Evolutionary conservation across 2,888 invertebrate species (phyloP).

Genomic region (Harpalus rufipes): DNA sequence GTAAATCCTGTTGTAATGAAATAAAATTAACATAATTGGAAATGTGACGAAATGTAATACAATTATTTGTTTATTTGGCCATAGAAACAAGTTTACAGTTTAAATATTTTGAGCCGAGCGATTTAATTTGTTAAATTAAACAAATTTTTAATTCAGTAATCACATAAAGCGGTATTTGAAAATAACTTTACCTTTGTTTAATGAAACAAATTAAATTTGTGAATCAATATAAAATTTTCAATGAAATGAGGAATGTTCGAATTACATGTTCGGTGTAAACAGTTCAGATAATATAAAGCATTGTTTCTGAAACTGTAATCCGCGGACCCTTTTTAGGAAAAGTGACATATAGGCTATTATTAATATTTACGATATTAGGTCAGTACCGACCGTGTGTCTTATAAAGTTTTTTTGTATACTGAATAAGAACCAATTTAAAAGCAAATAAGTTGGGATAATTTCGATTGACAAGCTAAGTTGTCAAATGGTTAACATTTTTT

Average conservation of each 20-base stretch:
- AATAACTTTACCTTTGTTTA: constrained; percentile 18
- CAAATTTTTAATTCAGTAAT: constrained; percentile 24
- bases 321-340: too few relatives aligned
- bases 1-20: constrained; percentile 11
- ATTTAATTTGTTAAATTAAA: constrained; percentile 40
- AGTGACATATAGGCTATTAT: too few relatives aligned
- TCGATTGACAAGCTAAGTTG: too few relatives aligned
- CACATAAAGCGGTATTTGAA: constrained; percentile 10
- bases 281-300: constrained; percentile 7
- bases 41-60: not conserved
- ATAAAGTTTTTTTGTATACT: too few relatives aligned
- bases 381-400: too few relatives aligned
- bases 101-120: constrained; percentile 16
- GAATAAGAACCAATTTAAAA: too few relatives aligned
- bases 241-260: constrained; percentile 24
- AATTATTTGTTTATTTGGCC: constrained; percentile 31
- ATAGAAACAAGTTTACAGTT: not conserved
- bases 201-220: constrained; percentile 33
- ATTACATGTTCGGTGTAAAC: not conserved
- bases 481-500: too few relatives aligned
- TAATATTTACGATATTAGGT: too few relatives aligned
- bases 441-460: too few relatives aligned
- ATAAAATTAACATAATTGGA: constrained; percentile 33
- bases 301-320: too few relatives aligned
- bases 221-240: constrained; percentile 11